Base-by-base conservation (phyloP, 2,797 vertebrate genomes). In the Rhynchonycteris naso region DNA sequence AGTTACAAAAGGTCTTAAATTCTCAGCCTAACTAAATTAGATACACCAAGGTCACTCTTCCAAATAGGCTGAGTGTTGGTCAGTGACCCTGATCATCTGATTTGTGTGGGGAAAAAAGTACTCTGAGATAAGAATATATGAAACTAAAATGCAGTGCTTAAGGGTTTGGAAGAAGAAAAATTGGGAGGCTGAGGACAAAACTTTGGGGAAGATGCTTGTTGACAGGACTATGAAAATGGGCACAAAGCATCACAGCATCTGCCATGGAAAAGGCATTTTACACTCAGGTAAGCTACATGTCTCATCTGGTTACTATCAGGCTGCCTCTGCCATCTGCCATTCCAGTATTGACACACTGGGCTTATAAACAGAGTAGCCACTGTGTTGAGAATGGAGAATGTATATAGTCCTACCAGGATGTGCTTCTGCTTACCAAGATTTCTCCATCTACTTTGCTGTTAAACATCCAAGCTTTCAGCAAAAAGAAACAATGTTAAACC, bases 361-460 rank as follows among this genome's bases (percentile, higher is more conserved):
- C 15, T 61, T 81, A 21, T 28, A 35, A 50, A 43, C 16, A 93
- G 5, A 65, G 16, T 18, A 65, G 10, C 47, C 18, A 47, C 0
- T 4, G 0, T 59, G 26, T 66, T 22, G 79, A 52, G 66, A 69
- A 52, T 52, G 19, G 24, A 75, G 4, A 9, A 2, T 47, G 5
- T 9, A 0, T 1, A 1, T 38, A 59, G 28, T 30, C 3, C 19
- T 22, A 38, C 15, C 59, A 61, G 66, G 2, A 33, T n/a, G 13
- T 21, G 16, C 7, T 74, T 82, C 12, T 5, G 43, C 19, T 72
- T 28, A 65, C 2, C 22, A 54, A n/a, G 7, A 54, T 35, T 75
- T 69, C 24, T 90, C 8, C 59, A 35, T 22, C 54, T 61, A 72
- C 11, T 38, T 21, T 68, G 16, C 26, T 79, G 35, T 18, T 50